Evolutionary conservation across 2,113 vertebrate genomes (phyloP).

Genomic region (chimpanzee (Pan troglodytes)): NHGRI_mPanTro3-v2.1_pri NC_072415.2:26313001-26313500

Average conservation of each 20-base stretch:
- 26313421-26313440: background rate
- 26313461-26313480: background rate
- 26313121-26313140: background rate
- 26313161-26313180: background rate
- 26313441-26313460: constrained; percentile 7
- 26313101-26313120: background rate
- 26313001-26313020: background rate
- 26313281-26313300: constrained; percentile 33
- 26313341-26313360: constrained; percentile 28
- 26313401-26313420: background rate
- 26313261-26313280: background rate
- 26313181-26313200: background rate
- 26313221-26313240: background rate
- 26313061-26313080: constrained; percentile 33
- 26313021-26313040: background rate
- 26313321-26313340: constrained; percentile 27
- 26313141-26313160: background rate
- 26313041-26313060: background rate
- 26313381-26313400: constrained; percentile 45
- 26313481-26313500: background rate
- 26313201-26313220: background rate
- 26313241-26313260: constrained; percentile 19
- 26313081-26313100: background rate
- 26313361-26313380: constrained; percentile 34
- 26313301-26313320: constrained; percentile 32